Conservation (phyloP, 2,888 invertebrate species). For the Epistrophella euchroma region DNA sequence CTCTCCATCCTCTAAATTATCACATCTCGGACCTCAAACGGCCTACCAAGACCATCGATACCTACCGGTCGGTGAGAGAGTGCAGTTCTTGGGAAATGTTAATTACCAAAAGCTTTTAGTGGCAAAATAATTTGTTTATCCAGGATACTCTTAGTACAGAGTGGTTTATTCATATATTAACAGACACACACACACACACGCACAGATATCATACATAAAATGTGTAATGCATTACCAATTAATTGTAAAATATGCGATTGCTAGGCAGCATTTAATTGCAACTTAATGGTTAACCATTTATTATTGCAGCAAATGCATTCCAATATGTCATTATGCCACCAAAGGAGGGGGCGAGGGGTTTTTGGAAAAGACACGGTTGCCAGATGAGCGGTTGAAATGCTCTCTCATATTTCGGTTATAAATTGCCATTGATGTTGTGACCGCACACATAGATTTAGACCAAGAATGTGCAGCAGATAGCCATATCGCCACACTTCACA, state of each 20-base stretch:
- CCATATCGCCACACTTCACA: constrained; percentile 5
- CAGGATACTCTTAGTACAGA: constrained; percentile 31
- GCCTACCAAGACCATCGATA: background rate
- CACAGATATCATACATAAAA: constrained; percentile 25
- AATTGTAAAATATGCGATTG: constrained; percentile 74
- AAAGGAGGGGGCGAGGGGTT: background rate
- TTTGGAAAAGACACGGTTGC: constrained; percentile 32
- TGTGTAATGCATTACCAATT: constrained; percentile 70
- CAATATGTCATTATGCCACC: constrained; percentile 57
- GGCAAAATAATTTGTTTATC: constrained; percentile 71
- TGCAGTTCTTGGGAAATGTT: constrained; percentile 48
- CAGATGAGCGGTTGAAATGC: constrained; percentile 44
- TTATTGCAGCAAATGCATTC: constrained; percentile 74
- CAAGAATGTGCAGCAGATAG: background rate
- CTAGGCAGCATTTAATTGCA: constrained; percentile 72
- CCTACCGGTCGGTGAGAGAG: constrained; percentile 11
- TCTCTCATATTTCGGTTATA: constrained; percentile 70
- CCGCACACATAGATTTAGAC: constrained; percentile 5
- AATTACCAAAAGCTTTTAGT: constrained; percentile 76
- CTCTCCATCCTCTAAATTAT: constrained; percentile 34
- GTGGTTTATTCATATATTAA: background rate
- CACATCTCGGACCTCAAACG: background rate
- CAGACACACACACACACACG: background rate
- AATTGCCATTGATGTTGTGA: constrained; percentile 57
- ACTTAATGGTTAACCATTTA: constrained; percentile 76